Conservation (phyloP, 2,888 invertebrate genomes). For the Omphaloscelis lunosa region DNA sequence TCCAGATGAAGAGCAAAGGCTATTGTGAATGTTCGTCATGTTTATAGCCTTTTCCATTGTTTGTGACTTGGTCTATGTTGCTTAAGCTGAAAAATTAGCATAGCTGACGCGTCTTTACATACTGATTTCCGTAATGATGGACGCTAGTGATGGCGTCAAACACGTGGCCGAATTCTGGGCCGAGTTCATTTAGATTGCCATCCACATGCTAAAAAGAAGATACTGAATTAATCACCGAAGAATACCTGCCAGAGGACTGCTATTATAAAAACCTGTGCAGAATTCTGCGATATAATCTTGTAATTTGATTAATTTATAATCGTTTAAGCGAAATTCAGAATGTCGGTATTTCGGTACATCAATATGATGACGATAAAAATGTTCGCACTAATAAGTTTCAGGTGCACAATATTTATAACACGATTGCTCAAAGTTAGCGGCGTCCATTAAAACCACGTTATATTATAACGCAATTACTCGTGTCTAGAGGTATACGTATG, state of each 20-base stretch:
- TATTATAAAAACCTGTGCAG: conserved; percentile 1
- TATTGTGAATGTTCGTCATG: conserved; percentile 41
- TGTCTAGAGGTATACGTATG: conserved; percentile 49
- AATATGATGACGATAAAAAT: conserved; percentile 40
- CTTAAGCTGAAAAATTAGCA: conserved; percentile 11
- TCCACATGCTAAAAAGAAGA: neutral
- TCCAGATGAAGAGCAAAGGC: conserved; percentile 56
- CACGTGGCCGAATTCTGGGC: too few relatives aligned
- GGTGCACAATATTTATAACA: conserved; percentile 47
- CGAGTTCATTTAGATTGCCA: too few relatives aligned
- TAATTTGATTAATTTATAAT: conserved; percentile 64
- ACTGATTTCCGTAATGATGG: too few relatives aligned
- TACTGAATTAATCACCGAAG: conserved; percentile 2
- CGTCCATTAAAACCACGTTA: conserved; percentile 69
- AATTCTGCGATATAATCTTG: conserved; percentile 15
- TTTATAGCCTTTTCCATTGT: conserved; percentile 45
- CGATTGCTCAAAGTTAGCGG: conserved; percentile 48
- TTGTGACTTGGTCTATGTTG: conserved; percentile 8
- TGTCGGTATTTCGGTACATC: conserved; percentile 22
- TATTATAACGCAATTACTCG: conserved; percentile 66
- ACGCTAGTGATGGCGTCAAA: too few relatives aligned
- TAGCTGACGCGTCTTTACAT: conserved; percentile 5
- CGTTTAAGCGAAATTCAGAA: conserved; percentile 44
- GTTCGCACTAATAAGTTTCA: conserved; percentile 43
- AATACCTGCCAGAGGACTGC: neutral